These are phyloP conservation scores for Anas acuta DNA, from an alignment of 2,797 vertebrate species.

Conservation along the genomic window DNA sequence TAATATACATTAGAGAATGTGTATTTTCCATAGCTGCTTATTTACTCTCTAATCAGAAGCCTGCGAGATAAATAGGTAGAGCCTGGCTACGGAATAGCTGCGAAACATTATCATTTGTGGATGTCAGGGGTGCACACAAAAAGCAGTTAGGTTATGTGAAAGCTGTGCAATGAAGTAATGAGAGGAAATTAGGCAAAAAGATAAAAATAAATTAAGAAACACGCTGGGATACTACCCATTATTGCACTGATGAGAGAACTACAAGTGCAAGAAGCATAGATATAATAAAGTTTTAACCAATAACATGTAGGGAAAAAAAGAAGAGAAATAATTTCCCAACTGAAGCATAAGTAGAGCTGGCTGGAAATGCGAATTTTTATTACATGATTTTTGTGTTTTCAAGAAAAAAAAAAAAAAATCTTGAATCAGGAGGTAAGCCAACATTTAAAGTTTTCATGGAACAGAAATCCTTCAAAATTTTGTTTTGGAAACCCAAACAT, in stretches of 20 bases:
- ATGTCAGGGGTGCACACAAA: constrained; percentile 11
- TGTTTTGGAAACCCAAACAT: constrained; percentile 57
- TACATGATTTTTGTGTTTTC: neutral
- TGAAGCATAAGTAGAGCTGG: neutral
- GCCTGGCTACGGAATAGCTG: neutral
- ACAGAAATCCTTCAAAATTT: constrained; percentile 37
- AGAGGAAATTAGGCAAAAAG: neutral
- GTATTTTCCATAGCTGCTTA: constrained; percentile 50
- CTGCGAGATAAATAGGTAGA: constrained; percentile 8
- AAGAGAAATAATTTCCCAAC: neutral
- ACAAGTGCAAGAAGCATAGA: neutral
- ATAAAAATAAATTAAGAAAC: neutral
- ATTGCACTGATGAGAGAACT: neutral
- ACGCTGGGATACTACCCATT: neutral
- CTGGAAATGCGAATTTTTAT: constrained; percentile 8
- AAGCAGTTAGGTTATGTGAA: neutral
- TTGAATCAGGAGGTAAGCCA: constrained; percentile 14
- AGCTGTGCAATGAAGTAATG: neutral
- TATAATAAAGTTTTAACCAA: neutral
- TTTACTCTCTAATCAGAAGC: constrained; percentile 39
- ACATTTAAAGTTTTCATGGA: constrained; percentile 26
- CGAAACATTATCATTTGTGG: neutral
- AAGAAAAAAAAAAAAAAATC: neutral
- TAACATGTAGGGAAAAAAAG: neutral
- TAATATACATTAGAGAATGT: constrained; percentile 49